Evolutionary conservation across 2,113 vertebrate genomes (phyloP).

Genomic region (Peromyscus californicus): DNA sequence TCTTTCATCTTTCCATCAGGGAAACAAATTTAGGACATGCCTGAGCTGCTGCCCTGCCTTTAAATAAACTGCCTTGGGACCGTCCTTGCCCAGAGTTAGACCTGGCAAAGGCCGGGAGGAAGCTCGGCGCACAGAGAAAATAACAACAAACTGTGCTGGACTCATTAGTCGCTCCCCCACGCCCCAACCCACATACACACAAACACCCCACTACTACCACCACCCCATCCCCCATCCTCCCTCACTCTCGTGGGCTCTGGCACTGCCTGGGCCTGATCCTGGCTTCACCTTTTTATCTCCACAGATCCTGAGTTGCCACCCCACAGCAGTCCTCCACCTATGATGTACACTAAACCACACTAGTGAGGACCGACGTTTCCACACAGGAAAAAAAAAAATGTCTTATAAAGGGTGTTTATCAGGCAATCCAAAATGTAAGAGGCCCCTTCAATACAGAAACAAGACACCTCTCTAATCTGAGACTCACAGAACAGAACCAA

Average conservation of each 20-base stretch:
- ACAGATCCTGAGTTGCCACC: background rate
- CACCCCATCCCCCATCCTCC: too few species aligned
- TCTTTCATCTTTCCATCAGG: conserved; percentile 51
- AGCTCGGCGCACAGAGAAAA: conserved; percentile 42
- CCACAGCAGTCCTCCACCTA: background rate
- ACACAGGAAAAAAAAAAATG: background rate
- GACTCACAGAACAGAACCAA: background rate
- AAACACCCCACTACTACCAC: too few species aligned
- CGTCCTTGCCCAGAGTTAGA: conserved; percentile 46
- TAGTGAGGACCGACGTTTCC: background rate
- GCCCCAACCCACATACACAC: background rate
- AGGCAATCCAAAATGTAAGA: conserved; percentile 15
- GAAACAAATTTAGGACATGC: conserved; percentile 57
- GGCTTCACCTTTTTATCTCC: conserved; percentile 10
- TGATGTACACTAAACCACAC: background rate
- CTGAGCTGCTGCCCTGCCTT: conserved; percentile 52
- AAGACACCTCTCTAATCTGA: background rate
- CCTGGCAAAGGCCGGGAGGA: conserved; percentile 41
- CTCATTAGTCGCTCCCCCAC: conserved; percentile 24
- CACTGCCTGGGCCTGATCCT: background rate
- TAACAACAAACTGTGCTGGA: conserved; percentile 28
- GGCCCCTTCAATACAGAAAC: background rate
- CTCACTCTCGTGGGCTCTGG: background rate
- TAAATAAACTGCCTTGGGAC: conserved; percentile 75
- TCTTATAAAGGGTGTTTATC: background rate